Conservation (phyloP, 2,888 invertebrate species). For the Callyntrura guangdongensis region DNA sequence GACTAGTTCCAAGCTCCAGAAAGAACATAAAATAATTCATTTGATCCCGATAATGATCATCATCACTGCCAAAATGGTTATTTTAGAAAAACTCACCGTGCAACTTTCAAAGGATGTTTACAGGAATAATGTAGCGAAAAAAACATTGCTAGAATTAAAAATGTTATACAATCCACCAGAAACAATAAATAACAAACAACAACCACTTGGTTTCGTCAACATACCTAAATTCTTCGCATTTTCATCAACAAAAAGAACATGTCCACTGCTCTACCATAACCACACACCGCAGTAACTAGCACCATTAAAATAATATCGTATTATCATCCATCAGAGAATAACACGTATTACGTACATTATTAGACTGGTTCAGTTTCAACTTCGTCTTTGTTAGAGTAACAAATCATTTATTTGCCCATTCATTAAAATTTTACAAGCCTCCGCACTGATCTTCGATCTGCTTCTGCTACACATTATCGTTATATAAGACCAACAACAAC, state of each 20-base stretch:
- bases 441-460: not conserved
- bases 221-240: constrained; percentile 31
- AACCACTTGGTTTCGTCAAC: not conserved
- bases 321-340: constrained; percentile 18
- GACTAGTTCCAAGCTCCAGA: no score
- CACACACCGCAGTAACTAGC: constrained; percentile 21
- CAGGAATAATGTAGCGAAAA: not conserved
- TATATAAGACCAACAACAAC: no score
- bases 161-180: constrained; percentile 1
- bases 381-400: not conserved
- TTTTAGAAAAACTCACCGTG: not conserved
- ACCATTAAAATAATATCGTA: constrained; percentile 26
- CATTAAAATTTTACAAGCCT: constrained; percentile 45
- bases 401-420: constrained; percentile 65
- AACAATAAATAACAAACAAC: not conserved
- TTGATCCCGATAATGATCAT: constrained; percentile 16
- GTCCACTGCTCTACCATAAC: not conserved
- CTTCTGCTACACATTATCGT: not conserved
- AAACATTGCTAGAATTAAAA: constrained; percentile 4
- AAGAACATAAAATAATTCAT: constrained; percentile 21
- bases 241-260: not conserved
- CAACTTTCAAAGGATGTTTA: constrained; percentile 8
- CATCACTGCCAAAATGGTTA: not conserved
- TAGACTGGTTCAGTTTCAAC: not conserved
- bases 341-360: not conserved